Conservation (phyloP, 1,140 invertebrate species). For the Brachionus asplanchnoidis region DNA sequence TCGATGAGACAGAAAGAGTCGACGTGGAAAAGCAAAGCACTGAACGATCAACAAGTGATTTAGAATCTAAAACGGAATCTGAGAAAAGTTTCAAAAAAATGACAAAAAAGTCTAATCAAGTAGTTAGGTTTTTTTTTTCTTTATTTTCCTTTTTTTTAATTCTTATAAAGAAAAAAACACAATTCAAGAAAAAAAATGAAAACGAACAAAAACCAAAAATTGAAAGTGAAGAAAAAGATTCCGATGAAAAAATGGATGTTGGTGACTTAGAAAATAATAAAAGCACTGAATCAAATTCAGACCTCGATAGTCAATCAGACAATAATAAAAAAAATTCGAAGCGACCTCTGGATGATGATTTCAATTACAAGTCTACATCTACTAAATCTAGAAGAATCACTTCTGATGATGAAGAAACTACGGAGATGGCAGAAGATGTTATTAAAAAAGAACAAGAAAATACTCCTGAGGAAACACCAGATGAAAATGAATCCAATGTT, state of each 20-base stretch:
- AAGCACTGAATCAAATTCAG: not conserved
- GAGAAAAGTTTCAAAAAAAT: not conserved
- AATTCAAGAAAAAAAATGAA: not conserved
- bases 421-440: not conserved
- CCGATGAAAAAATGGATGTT: not conserved
- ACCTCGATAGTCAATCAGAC: not conserved
- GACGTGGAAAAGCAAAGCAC: slow-evolving; percentile 45
- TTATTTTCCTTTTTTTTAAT: not conserved
- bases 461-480: not conserved
- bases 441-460: not conserved
- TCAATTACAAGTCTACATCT: not conserved
- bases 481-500: not conserved
- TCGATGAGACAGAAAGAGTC: slow-evolving; percentile 44
- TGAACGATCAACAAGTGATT: slow-evolving; percentile 43
- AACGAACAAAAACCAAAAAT: not conserved
- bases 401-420: not conserved
- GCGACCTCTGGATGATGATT: not conserved
- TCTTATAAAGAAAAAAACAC: not conserved
- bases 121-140: not conserved
- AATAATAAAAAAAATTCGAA: not conserved
- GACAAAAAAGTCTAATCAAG: not conserved
- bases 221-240: not conserved
- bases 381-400: not conserved
- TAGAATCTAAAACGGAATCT: slow-evolving; percentile 21
- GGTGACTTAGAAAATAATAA: not conserved